These are phyloP conservation scores for Sander lucioperca DNA, from an alignment of 2,113 vertebrate species.

Conservation along the genomic window DNA sequence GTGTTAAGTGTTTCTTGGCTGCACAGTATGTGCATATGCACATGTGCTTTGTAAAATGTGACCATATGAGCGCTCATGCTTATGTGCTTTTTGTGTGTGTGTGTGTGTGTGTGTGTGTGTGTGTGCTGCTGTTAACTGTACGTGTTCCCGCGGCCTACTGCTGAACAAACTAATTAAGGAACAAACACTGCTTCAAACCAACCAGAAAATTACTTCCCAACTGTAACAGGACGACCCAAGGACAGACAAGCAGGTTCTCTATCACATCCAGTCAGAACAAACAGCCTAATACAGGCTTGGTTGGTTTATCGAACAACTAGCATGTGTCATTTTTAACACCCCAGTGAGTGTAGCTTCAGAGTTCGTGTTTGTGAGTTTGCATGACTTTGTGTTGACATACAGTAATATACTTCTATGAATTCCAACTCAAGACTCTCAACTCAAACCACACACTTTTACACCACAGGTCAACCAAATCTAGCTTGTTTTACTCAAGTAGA, in stretches of 20 bases:
- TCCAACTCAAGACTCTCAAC: background rate
- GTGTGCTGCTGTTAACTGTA: slow-evolving; percentile 41
- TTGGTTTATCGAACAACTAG: slow-evolving; percentile 63
- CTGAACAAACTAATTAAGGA: slow-evolving; percentile 88
- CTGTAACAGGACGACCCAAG: slow-evolving; percentile 84
- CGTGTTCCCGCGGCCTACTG: slow-evolving; percentile 72
- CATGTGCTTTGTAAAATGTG: slow-evolving; percentile 4
- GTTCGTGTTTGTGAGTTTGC: background rate
- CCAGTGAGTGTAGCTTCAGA: slow-evolving; percentile 30
- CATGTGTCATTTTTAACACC: slow-evolving; percentile 72
- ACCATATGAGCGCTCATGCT: background rate
- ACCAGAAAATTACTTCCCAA: slow-evolving; percentile 86
- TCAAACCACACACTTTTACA: background rate
- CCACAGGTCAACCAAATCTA: background rate
- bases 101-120: background rate
- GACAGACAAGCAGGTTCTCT: slow-evolving; percentile 75
- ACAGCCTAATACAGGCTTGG: slow-evolving; percentile 65
- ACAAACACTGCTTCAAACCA: slow-evolving; percentile 86
- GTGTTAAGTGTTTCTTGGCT: background rate
- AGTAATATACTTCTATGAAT: background rate
- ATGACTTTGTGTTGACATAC: slow-evolving; percentile 6
- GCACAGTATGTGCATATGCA: background rate
- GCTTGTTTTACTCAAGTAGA: background rate
- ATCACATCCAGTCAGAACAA: slow-evolving; percentile 73
- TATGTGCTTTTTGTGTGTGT: slow-evolving; percentile 10